phyloP scores from a whole-genome alignment of 2,888 invertebrate species.

The Caenorhabditis becei region DNA sequence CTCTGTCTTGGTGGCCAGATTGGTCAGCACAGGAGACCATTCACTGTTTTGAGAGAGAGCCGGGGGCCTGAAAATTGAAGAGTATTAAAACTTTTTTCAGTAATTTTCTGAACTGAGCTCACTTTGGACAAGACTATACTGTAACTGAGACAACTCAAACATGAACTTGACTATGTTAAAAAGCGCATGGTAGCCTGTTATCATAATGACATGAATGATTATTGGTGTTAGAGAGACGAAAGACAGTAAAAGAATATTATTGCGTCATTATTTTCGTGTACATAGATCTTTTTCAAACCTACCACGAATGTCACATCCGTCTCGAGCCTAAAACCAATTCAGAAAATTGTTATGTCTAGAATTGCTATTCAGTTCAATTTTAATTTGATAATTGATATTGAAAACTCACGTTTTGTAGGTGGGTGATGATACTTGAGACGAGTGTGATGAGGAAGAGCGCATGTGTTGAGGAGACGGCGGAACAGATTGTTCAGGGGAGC shows the following conservation, averaged over 20 bases:
- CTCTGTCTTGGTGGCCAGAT: constrained; percentile 57
- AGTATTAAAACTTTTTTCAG: not conserved
- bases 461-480: constrained; percentile 28
- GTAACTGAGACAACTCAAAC: constrained; percentile 4
- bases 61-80: constrained; percentile 19
- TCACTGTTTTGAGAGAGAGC: constrained; percentile 48
- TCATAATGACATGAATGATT: not conserved
- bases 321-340: constrained; percentile 49
- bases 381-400: not conserved
- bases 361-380: too few species aligned
- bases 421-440: constrained; percentile 42
- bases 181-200: not conserved
- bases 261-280: constrained; percentile 27
- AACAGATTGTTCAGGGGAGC: constrained; percentile 15
- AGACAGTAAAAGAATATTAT: constrained; percentile 10
- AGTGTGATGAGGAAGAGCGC: constrained; percentile 38
- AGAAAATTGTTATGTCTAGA: constrained; percentile 1
- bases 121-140: not conserved
- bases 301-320: constrained; percentile 57
- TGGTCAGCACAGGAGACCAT: constrained; percentile 57
- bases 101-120: not conserved
- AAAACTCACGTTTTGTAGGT: constrained; percentile 42
- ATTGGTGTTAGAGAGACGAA: constrained; percentile 36
- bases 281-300: constrained; percentile 34
- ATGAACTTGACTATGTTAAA: constrained; percentile 1